Conservation (phyloP, 2,797 vertebrate genomes). For the Tenualosa ilisha region DNA sequence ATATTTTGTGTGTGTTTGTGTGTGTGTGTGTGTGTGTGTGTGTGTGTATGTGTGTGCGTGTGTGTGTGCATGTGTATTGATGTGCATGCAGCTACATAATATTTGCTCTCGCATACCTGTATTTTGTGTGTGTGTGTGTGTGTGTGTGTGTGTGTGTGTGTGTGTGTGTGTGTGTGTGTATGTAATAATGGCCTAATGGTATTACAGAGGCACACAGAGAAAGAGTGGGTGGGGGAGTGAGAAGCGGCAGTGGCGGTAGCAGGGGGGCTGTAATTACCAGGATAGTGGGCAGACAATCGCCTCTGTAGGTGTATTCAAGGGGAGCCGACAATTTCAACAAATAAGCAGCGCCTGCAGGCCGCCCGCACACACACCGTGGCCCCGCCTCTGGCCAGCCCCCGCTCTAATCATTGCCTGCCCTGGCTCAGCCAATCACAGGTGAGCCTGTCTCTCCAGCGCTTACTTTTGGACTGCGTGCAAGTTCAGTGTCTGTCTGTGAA, state of each 20-base stretch:
- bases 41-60: conserved; percentile 12
- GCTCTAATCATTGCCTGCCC: conserved; percentile 37
- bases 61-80: too few relatives aligned
- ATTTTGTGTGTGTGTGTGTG: neutral
- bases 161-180: conserved; percentile 36
- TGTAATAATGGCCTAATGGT: conserved; percentile 53
- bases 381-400: conserved; percentile 30
- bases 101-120: conserved; percentile 30
- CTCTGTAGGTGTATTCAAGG: conserved; percentile 48
- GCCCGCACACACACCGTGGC: conserved; percentile 18
- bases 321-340: conserved; percentile 37
- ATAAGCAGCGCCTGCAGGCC: conserved; percentile 23
- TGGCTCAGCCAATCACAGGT: conserved; percentile 30
- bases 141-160: conserved; percentile 33
- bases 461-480: conserved; percentile 12
- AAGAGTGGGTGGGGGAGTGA: conserved; percentile 26
- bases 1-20: conserved; percentile 24
- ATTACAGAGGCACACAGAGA: conserved; percentile 36
- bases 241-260: conserved; percentile 26
- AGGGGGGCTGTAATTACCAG: conserved; percentile 46
- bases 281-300: conserved; percentile 48
- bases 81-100: neutral
- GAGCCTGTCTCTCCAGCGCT: conserved; percentile 17
- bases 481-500: conserved; percentile 40
- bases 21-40: conserved; percentile 29